Base-by-base conservation (phyloP, 2,113 vertebrate species). In the Semicossyphus pulcher region DNA sequence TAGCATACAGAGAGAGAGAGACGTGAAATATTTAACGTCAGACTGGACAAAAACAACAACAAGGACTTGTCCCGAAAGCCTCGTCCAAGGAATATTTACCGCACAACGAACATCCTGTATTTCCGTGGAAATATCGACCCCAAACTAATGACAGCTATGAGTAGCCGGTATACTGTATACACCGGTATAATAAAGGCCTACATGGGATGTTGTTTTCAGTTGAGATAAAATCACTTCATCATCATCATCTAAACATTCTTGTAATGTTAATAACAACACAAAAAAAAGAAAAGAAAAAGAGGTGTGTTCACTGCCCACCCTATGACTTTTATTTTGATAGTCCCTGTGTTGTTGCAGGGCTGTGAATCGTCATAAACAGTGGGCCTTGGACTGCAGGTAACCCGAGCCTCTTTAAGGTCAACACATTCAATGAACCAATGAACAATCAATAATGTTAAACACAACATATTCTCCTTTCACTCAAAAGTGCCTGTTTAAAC, bases 381-480 rank as follows among this genome's bases (percentile, higher is more conserved):
- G 25, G 21, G 34, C 28, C n/a, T 57, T 41, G 28, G 26, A 42
- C 76, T 68, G 63, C 64, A 67, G 34, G 61, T 74, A 78, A 78
- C 61, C 28, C 3, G 61, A 77, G 64, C 44, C 28, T 20, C 10
- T 25, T 15, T 51, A 45, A 79, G 34, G 31, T 72, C 72, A 61
- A n/a, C 39, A 78, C 18, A 48, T 20, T 67, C 26, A 6, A n/a
- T n/a, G n/a, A n/a, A 47, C 10, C 18, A 37, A 23, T 32, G 4
- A 26, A 41, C 11, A 44, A 59, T 49, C 28, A 47, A 42, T 64
- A 34, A 25, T 1, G 23, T 29, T 8, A 5, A 48, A 42, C 23
- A 51, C 1, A 28, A 10, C 11, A 12, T 7, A 45, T 45, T 21
- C 6, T 10, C 1, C 1, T 39, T 9, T 25, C 4, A 14, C 3